Percentiles rank a stretch among this genome's conserved stretches.
Conservation (phyloP, 92 coral and sea anemone species). For the Plumapathes pennacea region DNA sequence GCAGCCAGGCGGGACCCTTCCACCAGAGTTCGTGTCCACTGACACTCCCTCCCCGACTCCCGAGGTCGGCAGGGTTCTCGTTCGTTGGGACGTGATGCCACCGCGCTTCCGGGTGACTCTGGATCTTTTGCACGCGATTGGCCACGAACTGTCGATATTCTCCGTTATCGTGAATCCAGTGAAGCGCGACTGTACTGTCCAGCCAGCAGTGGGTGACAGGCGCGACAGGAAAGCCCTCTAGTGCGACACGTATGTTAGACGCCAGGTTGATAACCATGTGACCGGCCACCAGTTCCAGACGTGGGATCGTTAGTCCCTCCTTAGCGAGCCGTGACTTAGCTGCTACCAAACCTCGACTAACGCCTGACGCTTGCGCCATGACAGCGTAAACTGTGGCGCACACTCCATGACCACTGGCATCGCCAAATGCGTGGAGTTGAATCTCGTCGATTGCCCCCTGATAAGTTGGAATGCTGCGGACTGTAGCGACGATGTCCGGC, state of each 20-base stretch:
- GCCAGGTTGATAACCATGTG: conserved; percentile 59
- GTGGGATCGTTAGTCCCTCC: conserved; percentile 55
- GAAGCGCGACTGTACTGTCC: conserved; percentile 50
- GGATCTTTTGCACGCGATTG: conserved; percentile 59
- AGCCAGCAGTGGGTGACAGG: conserved; percentile 43
- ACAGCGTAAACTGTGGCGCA: conserved; percentile 59
- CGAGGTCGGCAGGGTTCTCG: conserved; percentile 60
- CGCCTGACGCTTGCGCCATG: conserved; percentile 50
- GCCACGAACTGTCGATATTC: conserved; percentile 58
- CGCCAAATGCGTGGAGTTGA: conserved; percentile 60
- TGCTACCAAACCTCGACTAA: conserved; percentile 31
- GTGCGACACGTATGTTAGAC: conserved; percentile 34
- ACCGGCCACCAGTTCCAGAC: conserved; percentile 57
- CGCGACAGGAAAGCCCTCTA: conserved; percentile 26
- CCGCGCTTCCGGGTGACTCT: conserved; percentile 25
- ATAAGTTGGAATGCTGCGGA: conserved; percentile 39
- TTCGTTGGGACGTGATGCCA: conserved; percentile 62
- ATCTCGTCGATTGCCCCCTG: conserved; percentile 42
- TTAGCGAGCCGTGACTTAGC: conserved; percentile 57
- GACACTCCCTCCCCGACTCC: conserved; percentile 60
- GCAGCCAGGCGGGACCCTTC: conserved; percentile 53
- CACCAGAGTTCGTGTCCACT: conserved; percentile 31
- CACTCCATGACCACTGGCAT: conserved; percentile 48
- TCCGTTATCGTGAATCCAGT: conserved; percentile 44
- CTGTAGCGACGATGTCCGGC: conserved; percentile 18